Evolutionary conservation across 2,888 invertebrate genomes (phyloP), one percentile per base, ranked within the genome.

Genomic region (Heliconius aoede): DNA sequence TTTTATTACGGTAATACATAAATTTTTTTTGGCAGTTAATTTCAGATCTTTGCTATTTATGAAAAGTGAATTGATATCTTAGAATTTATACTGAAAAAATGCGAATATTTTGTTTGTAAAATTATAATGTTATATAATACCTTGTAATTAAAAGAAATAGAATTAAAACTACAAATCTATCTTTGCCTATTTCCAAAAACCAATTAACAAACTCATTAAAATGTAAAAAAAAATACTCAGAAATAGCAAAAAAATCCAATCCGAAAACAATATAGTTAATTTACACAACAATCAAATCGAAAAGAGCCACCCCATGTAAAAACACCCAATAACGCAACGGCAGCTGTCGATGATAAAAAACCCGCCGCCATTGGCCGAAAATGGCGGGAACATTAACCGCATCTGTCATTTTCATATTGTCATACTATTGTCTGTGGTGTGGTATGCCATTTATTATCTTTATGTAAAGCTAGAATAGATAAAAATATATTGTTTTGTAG

Each of bases 281-380:
- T 69, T 69, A 69, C 69, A 69, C 69, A 69, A 69, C 69, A 69
- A 69, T 69, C 55, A 69, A 55, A 55, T 74, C 83, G 84, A 84
- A 85, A 83, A 86, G 85, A 82, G 84, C 83, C 88, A 85, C 86
- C 89, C 72, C 61, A 72, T 87, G 89, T 87, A 91, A 90, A 91
- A 91, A 90, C 88, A 87, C 85, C 90, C 91, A 91, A 91, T 91
- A 91, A 91, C 89, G 89, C 88, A 89, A 90, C 90, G 84, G 89
- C 92, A 92, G 91, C 90, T 92, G 92, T 89, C 61, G 79, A 62
- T 65, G 88, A 91, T 90, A 91, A 91, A 86, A 82, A 79, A 84
- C 83, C 80, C 77, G 82, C 83, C 86, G 82, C 86, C 83, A 91
- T 91, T 91, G 91, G 91, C 82, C 83, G 87, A 81, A 83, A 85